phyloP scores from a whole-genome alignment of 1,140 invertebrate species.

The Temnothorax curvispinosus region DNA sequence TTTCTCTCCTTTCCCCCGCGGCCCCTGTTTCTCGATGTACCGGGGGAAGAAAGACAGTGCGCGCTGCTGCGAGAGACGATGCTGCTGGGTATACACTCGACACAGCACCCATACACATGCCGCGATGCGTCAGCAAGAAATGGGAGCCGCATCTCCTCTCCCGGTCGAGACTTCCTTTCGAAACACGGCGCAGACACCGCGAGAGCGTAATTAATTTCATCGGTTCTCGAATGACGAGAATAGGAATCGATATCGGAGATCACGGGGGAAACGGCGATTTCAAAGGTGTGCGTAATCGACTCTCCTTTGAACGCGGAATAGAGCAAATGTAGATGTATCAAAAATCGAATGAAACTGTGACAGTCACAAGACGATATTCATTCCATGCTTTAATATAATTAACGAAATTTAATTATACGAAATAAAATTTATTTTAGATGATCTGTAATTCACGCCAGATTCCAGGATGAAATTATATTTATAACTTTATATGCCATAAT shows the following conservation, averaged over 20 bases:
- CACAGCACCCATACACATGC: conserved; percentile 37
- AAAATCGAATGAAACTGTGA: conserved; percentile 3
- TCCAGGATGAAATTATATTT: neutral
- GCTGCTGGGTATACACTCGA: conserved; percentile 52
- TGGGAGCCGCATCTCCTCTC: conserved; percentile 20
- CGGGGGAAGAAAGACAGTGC: neutral
- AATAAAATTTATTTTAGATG: neutral
- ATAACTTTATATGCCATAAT: neutral
- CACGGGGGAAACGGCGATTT: conserved; percentile 12
- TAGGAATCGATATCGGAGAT: conserved; percentile 35
- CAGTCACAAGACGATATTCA: neutral
- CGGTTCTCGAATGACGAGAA: conserved; percentile 28
- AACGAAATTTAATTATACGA: neutral
- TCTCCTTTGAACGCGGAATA: neutral
- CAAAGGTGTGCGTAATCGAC: neutral
- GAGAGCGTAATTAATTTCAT: conserved; percentile 69
- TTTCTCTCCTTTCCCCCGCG: conserved; percentile 57
- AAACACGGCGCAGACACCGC: conserved; percentile 35
- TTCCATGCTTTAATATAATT: neutral
- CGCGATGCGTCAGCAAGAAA: conserved; percentile 72
- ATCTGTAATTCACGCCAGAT: neutral
- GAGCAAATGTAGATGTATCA: neutral
- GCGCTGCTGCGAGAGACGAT: conserved; percentile 32
- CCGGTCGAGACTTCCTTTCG: conserved; percentile 44
- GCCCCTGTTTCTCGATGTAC: conserved; percentile 50